phyloP scores from a whole-genome alignment of 1,140 invertebrate genomes.

The Archivesica marissinica region DNA sequence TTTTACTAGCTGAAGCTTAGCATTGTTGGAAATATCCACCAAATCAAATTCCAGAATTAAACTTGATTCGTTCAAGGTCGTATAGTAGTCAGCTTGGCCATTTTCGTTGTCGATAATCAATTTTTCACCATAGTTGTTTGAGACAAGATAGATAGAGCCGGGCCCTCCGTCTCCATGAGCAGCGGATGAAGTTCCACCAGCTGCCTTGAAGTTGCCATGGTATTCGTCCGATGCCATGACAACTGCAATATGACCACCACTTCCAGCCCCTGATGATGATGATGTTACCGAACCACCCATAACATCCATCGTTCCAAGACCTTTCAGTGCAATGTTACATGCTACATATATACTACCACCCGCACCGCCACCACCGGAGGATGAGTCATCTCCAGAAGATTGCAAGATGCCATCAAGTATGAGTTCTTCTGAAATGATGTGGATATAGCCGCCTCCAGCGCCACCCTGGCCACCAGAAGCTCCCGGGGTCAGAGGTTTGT shows the following conservation, averaged over 20 bases:
- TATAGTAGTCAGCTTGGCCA: constrained; percentile 71
- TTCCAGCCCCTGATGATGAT: constrained; percentile 67
- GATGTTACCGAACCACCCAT: constrained; percentile 68
- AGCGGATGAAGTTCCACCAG: constrained; percentile 69
- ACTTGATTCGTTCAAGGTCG: constrained; percentile 68
- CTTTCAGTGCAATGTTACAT: constrained; percentile 66
- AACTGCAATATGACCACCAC: constrained; percentile 75
- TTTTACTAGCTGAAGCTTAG: constrained; percentile 72
- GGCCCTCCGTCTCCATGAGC: constrained; percentile 73
- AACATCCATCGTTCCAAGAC: constrained; percentile 69
- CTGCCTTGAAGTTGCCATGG: constrained; percentile 69
- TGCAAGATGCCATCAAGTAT: constrained; percentile 70
- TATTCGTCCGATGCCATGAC: constrained; percentile 61
- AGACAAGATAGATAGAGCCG: constrained; percentile 71
- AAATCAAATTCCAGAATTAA: constrained; percentile 70
- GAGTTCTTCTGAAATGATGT: constrained; percentile 65
- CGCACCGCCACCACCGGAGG: constrained; percentile 70
- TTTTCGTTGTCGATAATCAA: constrained; percentile 75
- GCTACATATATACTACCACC: constrained; percentile 74
- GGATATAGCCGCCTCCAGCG: constrained; percentile 71
- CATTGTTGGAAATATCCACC: constrained; percentile 73
- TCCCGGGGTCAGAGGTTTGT: constrained; percentile 65
- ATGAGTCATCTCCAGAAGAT: constrained; percentile 65
- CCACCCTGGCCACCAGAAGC: constrained; percentile 70
- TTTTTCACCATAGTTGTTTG: constrained; percentile 60